These are phyloP conservation scores for Serranus cabrilla DNA, from an alignment of 2,797 vertebrate species.

Conservation along the genomic window DNA sequence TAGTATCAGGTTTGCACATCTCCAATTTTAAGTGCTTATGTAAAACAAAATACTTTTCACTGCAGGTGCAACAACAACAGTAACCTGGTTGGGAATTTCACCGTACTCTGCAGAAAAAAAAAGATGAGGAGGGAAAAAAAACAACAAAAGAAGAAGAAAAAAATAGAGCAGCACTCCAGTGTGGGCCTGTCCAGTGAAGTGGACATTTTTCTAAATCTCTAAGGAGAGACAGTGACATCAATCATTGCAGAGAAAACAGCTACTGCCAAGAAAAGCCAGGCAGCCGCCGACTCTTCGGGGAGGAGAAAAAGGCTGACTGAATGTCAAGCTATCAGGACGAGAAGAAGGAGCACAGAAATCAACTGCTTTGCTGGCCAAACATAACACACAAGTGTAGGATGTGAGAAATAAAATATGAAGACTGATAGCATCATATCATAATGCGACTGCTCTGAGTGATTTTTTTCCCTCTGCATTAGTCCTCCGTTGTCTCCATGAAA, in stretches of 20 bases:
- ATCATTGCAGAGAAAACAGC: conserved; percentile 59
- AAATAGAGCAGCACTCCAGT: conserved; percentile 3
- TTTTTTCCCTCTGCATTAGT: neutral
- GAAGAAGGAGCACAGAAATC: neutral
- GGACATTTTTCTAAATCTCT: conserved; percentile 51
- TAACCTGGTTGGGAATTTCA: conserved; percentile 7
- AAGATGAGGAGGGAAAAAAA: neutral
- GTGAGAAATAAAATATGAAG: neutral
- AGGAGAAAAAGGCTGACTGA: conserved; percentile 30
- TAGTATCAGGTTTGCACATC: neutral
- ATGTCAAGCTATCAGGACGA: conserved; percentile 29
- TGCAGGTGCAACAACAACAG: conserved; percentile 31
- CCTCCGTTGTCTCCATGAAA: neutral
- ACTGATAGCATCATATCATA: neutral
- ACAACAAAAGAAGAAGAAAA: neutral
- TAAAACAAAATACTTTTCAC: neutral
- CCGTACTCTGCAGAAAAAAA: conserved; percentile 18
- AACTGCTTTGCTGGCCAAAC: neutral
- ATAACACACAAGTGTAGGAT: neutral
- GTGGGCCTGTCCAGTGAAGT: conserved; percentile 28
- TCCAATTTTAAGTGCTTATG: neutral
- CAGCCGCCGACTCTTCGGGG: conserved; percentile 27
- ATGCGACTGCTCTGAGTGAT: neutral
- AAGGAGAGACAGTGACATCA: conserved; percentile 60
- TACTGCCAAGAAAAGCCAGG: conserved; percentile 36